Evolutionary conservation across 2,888 invertebrate genomes (phyloP), one percentile per base, ranked within the genome.

Genomic region (Macroteleia sp.): DNA sequence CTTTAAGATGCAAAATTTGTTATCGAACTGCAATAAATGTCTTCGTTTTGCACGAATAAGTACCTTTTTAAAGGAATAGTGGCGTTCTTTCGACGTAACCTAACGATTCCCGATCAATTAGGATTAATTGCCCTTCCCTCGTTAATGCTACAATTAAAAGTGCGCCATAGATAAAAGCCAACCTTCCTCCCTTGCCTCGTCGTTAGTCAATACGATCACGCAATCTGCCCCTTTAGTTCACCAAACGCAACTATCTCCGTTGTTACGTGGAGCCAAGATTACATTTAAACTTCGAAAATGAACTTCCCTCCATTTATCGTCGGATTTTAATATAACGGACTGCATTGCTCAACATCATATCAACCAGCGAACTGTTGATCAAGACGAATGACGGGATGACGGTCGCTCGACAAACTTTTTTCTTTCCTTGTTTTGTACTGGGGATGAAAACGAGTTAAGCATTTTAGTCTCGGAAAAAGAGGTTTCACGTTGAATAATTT

Each of bases 91-190:
- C n/a, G n/a, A n/a, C n/a, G n/a, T n/a, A n/a, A n/a, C n/a, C n/a
- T n/a, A 82, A 85, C 85, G 83, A 85, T 86, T 84, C 80, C 82
- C 76, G 84, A 87, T 86, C 87, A 85, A 85, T 87, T 82, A 82
- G 85, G 85, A 87, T 87, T 85, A 87, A 87, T 87, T 83, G 85
- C 82, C 78, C 77, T 79, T 82, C 82, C 82, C 80, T 74, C 80
- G 82, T 82, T 85, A 87, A 87, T 86, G 83, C 83, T 77, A 79
- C 82, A 81, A 85, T 86, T 86, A 87, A 87, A 86, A 79, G 81
- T 66, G 50, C 69, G 52, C 66, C 54, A 57, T 74, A 62, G 69
- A 69, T 77, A 80, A 80, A 75, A 67, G 80, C 70, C 28, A 34
- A 34, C 32, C 30, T 10, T 10, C 54, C 28, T n/a, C 16, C 20